Base-by-base conservation (phyloP, 2,113 vertebrate genomes). In the Lutjanus erythropterus region DNA sequence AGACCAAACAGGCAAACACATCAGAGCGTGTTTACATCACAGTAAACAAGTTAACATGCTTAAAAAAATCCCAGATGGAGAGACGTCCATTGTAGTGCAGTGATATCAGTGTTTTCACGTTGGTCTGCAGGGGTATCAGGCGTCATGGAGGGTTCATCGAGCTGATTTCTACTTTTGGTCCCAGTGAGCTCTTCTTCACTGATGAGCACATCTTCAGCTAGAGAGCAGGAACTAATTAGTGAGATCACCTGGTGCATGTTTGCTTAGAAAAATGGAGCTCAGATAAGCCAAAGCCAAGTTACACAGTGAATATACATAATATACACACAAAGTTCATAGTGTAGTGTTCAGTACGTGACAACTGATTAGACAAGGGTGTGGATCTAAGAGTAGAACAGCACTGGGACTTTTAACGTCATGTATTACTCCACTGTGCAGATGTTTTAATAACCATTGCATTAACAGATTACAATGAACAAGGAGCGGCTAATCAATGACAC, bases 181-280 rank as follows among this genome's bases (percentile, higher is more conserved):
- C 25, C 25, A 56, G 0, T 71, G 12, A 29, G 23, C 66, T 16
- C 35, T 19, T 53, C 27, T 42, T 21, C 10, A 23, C 41, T 12
- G 74, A 47, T n/a, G 6, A 29, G 23, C 44, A 50, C n/a, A 72
- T 72, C 16, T 60, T 60, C 42, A 60, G 21, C 14, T 9, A 12
- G 14, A 49, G 42, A 37, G 70, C 3, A 14, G 31, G n/a, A 49
- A 25, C 55, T n/a, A 71, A 65, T 58, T 50, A 25, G 60, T n/a
- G 19, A 72, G 49, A 49, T 59, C 52, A 33, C 42, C 50, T 25
- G 50, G 3, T 50, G n/a, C 31, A 27, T 5, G 7, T 25, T 50
- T 42, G 55, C 25, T n/a, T 23, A 2, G 33, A 29, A 59, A 37
- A 37, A 50, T 31, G 19, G 18, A 69, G 49, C 39, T 44, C 41